Conservation (phyloP, 2,888 invertebrate species). For the Acleris sparsana region DNA sequence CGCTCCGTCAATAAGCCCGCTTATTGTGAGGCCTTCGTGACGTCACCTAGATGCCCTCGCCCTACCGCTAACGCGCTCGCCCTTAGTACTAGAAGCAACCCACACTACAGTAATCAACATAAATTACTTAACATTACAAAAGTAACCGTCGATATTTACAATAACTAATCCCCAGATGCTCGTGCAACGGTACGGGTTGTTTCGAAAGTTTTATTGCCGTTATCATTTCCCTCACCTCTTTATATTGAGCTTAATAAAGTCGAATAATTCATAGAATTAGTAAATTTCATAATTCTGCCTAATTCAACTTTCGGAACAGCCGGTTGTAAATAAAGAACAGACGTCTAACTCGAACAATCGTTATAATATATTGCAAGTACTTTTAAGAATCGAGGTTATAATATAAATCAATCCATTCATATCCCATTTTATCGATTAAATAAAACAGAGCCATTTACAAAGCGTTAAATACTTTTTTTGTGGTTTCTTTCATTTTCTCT, state of each 20-base stretch:
- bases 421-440: slow-evolving; percentile 44
- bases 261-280: no score
- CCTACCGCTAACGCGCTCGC: slow-evolving; percentile 50
- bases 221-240: neutral
- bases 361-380: slow-evolving; percentile 13
- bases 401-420: slow-evolving; percentile 46
- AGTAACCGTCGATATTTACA: slow-evolving; percentile 67
- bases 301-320: slow-evolving; percentile 8
- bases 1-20: slow-evolving; percentile 12
- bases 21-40: slow-evolving; percentile 12
- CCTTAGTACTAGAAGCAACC: slow-evolving; percentile 54
- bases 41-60: slow-evolving; percentile 28
- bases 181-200: slow-evolving; percentile 7
- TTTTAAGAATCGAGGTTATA: slow-evolving; percentile 4
- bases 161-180: slow-evolving; percentile 19
- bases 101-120: slow-evolving; percentile 61
- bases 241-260: neutral
- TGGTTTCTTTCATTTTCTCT: slow-evolving; percentile 48
- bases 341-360: slow-evolving; percentile 11
- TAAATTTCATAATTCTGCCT: no score
- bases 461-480: slow-evolving; percentile 53
- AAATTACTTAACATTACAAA: slow-evolving; percentile 62
- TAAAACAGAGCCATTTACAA: slow-evolving; percentile 46
- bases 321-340: neutral
- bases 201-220: slow-evolving; percentile 11